Conservation (phyloP, 2,797 vertebrate genomes). For the Melanitta fusca region DNA sequence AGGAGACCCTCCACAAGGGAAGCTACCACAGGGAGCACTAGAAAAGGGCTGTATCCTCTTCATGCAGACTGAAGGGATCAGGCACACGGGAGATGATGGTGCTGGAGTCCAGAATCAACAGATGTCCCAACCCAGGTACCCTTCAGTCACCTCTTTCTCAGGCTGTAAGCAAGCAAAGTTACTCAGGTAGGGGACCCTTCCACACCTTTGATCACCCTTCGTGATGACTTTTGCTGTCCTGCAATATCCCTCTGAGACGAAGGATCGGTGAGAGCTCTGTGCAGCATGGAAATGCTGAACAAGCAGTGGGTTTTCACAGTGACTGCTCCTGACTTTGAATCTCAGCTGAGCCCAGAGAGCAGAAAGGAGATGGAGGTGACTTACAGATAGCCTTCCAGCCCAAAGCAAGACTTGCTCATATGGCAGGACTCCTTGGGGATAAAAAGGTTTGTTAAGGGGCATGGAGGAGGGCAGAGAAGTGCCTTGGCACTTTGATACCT, state of each 20-base stretch:
- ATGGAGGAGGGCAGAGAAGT: background rate
- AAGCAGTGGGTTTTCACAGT: background rate
- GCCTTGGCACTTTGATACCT: background rate
- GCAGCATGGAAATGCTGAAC: background rate
- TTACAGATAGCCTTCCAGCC: background rate
- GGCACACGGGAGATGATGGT: background rate
- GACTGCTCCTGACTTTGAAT: background rate
- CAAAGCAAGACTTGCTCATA: background rate
- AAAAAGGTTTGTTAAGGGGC: background rate
- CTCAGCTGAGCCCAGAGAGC: background rate
- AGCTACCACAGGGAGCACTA: background rate
- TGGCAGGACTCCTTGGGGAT: background rate
- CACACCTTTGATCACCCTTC: background rate
- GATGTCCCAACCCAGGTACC: fast-evolving
- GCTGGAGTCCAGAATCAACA: background rate
- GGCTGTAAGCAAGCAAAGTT: background rate
- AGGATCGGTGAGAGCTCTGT: background rate
- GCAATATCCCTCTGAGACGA: background rate
- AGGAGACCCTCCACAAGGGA: background rate
- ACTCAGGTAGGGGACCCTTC: background rate
- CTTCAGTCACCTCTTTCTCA: background rate
- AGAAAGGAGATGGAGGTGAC: background rate
- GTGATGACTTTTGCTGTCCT: background rate
- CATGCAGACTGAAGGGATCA: background rate
- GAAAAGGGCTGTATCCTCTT: background rate